Base-by-base conservation (phyloP, 1,140 invertebrate genomes). In the Drosophila nannoptera region DNA sequence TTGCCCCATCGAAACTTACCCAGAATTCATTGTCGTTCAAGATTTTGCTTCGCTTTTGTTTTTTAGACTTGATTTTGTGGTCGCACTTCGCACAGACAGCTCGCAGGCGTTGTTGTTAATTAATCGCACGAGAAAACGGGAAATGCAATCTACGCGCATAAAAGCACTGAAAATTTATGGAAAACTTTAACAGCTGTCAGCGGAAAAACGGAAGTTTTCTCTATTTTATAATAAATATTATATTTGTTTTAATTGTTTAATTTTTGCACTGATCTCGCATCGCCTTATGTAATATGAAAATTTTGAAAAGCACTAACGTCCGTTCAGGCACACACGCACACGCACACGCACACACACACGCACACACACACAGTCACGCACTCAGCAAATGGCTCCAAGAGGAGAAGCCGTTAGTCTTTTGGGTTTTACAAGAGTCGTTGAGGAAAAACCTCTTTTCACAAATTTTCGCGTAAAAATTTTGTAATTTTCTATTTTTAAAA, bases 401-500 rank as follows among this genome's bases (percentile, higher is more conserved):
- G 14, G 1, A 40, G 33, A 40, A 40, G 11, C n/a, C 0, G n/a
- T 12, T 43, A 31, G 43, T 35, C 22, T 55, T 59, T 42, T 32
- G 35, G 32, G n/a, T 42, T 49, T 64, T 11, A 53, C 16, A 42
- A 46, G 38, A 36, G 33, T 69, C 6, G 36, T 32, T 33, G 12
- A 14, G 22, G 36, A 54, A 73, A 82, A 69, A 63, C 80, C 61
- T 78, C 14, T 82, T 82, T 70, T 73, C 69, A 80, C 48, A 68
- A 68, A 46, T 69, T 66, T 84, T 86, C 77, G 49, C 60, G 66
- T 67, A 61, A 64, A 58, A 75, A 77, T 84, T 86, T 81, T 84
- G 81, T 84, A 84, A 84, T 80, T 87, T 77, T 74, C 81, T 84
- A 84, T 84, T 84, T 54, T 36, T 84, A 84, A 81, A 81, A 48